Conservation (phyloP, 2,888 invertebrate species). For the Napeogenes sylphis region DNA sequence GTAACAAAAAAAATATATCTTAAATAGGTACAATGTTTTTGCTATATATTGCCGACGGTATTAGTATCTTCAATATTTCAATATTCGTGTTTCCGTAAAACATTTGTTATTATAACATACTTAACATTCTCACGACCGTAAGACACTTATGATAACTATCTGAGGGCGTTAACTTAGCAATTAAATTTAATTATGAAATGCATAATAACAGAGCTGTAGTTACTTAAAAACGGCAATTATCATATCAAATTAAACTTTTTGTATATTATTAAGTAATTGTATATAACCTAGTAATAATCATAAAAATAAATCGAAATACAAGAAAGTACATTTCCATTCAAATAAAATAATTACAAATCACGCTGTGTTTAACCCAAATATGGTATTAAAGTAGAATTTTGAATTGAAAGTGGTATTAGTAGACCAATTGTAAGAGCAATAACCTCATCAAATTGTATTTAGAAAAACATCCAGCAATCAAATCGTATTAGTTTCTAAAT, state of each 20-base stretch:
- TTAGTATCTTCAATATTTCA: not conserved
- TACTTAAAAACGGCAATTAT: conserved; percentile 34
- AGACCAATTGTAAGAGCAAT: conserved; percentile 30
- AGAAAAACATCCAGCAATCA: conserved; percentile 32
- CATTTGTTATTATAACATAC: not conserved
- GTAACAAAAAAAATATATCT: conserved; percentile 61
- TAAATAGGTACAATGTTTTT: not conserved
- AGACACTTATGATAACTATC: conserved; percentile 54
- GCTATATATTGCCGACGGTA: no score
- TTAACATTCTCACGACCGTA: conserved; percentile 31
- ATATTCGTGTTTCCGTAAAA: not conserved
- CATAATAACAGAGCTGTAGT: conserved; percentile 13
- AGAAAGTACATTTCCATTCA: not conserved
- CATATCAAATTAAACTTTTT: conserved; percentile 33
- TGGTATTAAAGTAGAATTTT: conserved; percentile 11
- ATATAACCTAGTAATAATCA: not conserved
- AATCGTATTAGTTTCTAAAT: conserved; percentile 38
- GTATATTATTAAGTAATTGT: conserved; percentile 5
- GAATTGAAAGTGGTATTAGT: conserved; percentile 20
- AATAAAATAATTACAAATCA: conserved; percentile 10
- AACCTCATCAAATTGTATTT: conserved; percentile 28
- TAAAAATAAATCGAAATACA: conserved; percentile 9
- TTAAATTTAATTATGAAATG: conserved; percentile 48
- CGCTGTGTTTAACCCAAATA: conserved; percentile 20
- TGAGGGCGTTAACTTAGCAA: conserved; percentile 53